A percentile compares a stretch with the other conserved stretches of the same genome.
Evolutionary conservation across 2,797 vertebrate species (phyloP).

Genomic region (Geotrypetes seraphini): DNA sequence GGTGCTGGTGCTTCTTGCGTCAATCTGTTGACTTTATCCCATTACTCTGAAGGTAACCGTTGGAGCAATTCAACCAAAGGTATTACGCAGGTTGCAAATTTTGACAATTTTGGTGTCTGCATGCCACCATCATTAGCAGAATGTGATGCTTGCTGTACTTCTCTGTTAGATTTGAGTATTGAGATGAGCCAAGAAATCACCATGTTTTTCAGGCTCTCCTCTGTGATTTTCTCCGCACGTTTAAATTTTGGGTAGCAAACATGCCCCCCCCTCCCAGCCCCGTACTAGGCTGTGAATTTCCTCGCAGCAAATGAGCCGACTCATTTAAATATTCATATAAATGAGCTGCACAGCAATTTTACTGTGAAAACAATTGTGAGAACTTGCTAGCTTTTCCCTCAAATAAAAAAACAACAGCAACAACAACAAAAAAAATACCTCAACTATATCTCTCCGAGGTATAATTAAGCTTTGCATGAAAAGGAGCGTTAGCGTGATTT

Average conservation of each 20-base stretch:
- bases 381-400: no score
- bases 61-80: constrained; percentile 99
- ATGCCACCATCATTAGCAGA: constrained; percentile 61
- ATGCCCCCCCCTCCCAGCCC: no score
- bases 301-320: no score
- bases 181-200: constrained; percentile 30
- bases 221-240: constrained; percentile 40
- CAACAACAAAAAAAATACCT: no score
- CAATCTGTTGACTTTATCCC: constrained; percentile 96
- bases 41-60: constrained; percentile 99
- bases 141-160: constrained; percentile 53
- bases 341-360: no score
- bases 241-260: constrained; percentile 33
- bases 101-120: constrained; percentile 77
- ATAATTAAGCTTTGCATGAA: no score
- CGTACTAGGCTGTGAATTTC: no score
- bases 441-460: no score
- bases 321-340: no score
- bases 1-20: constrained; percentile 95
- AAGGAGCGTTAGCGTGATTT: no score
- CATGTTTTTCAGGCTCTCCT: constrained; percentile 20
- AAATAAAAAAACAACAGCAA: no score
- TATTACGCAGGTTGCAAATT: constrained; percentile 83
- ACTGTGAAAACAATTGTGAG: no score
- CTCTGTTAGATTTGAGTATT: constrained; percentile 36